Evolutionary conservation across 2,797 vertebrate genomes (phyloP).

Genomic region (Anisognathus igniventris): DNA sequence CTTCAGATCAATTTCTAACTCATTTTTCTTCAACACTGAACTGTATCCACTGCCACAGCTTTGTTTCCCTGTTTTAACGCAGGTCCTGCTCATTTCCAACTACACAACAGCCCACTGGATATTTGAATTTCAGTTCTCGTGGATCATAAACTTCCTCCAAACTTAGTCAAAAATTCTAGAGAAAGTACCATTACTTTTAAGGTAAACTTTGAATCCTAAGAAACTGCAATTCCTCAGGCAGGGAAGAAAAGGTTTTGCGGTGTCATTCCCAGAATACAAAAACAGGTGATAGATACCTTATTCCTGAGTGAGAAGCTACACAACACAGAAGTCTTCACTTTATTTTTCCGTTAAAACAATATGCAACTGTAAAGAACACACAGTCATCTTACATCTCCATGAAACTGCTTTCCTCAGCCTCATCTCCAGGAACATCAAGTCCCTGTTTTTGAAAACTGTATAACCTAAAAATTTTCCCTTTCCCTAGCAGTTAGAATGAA

Average conservation of each 20-base stretch:
- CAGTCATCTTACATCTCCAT: background rate
- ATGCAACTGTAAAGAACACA: background rate
- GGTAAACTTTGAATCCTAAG: background rate
- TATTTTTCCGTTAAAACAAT: background rate
- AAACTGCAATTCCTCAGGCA: background rate
- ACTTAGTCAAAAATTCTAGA: background rate
- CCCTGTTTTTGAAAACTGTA: background rate
- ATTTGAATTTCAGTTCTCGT: background rate
- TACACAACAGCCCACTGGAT: background rate
- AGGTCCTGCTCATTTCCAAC: background rate
- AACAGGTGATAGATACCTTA: background rate
- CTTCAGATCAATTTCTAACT: background rate
- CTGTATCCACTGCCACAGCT: background rate
- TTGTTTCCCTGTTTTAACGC: background rate
- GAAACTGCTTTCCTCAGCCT: background rate
- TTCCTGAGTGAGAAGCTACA: background rate
- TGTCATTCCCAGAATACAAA: background rate
- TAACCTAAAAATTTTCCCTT: background rate
- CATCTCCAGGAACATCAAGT: background rate
- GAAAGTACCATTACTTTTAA: background rate
- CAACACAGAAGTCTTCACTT: background rate
- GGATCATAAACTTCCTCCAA: background rate
- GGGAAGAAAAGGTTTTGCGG: background rate
- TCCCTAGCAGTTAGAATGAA: background rate
- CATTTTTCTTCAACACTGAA: background rate